Base-by-base conservation (phyloP, 2,888 invertebrate species). In the Zygogramma bicolorata region DNA sequence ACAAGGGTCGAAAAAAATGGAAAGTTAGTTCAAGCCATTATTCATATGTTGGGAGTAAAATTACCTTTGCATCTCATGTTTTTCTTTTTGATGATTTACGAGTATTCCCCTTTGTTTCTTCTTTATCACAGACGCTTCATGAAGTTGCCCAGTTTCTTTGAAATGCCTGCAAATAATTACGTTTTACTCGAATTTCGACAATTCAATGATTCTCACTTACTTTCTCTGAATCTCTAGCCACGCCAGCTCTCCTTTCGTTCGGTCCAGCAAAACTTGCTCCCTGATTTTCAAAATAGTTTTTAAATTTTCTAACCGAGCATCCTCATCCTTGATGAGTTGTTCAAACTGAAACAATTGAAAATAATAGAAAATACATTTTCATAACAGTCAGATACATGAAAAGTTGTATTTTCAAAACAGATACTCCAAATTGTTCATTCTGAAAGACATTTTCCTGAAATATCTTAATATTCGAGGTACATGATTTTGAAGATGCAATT, bases 81-180 rank as follows among this genome's bases (percentile, higher is more conserved):
- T 89, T 82, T 93, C 92, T 80, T 92, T 91, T 79, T 93, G 90
- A 74, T 92, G 88, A 83, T 91, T 91, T 70, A 92, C 83, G 68
- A 93, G 84, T 68, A 93, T 86, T 0, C 91, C 92, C 71, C 93
- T 86, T 83, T 93, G 93, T 76, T 92, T 92, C 83, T 93, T 93
- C 79, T 91, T 91, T 27, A 93, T 89, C 1, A 90, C 84, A 0
- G 90, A 89, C 70, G 90, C 89, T 79, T 89, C 88, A 53, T 89
- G 88, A 27, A 90, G 86, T 61, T 89, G 87, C 0, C 91, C 91
- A 62, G 90, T 90, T 77, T 90, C 88, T 68, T 89, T 87, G 31
- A 89, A 87, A 79, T 88, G 86, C 75, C 89, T 88, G 72, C 60
- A 83, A 82, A 27, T 15, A 46, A 65, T 42, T 27, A 38, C 46